Conservation (phyloP, 2,888 invertebrate genomes). For the Stramonita haemastoma region DNA sequence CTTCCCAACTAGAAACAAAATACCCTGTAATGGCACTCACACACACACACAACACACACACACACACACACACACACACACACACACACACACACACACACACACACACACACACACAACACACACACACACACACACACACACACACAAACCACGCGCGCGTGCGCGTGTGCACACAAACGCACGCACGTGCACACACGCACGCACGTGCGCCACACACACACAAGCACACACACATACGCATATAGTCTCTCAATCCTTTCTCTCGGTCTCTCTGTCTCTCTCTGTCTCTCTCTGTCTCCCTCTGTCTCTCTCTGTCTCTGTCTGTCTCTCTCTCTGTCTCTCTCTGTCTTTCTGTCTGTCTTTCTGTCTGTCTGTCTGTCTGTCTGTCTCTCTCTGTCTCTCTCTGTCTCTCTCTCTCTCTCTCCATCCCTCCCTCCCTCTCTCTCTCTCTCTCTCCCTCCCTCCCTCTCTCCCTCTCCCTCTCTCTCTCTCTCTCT, state of each 20-base stretch:
- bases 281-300: background rate
- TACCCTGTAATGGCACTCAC: background rate
- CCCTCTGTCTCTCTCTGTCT: background rate
- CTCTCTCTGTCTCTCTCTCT: background rate
- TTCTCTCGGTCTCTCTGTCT: no score
- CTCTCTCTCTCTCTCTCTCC: constrained; percentile 22
- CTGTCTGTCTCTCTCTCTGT: background rate
- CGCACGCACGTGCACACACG: background rate
- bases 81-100: background rate
- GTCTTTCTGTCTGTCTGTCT: background rate
- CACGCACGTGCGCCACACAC: no score
- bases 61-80: background rate
- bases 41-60: constrained; percentile 4
- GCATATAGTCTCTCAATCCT: no score
- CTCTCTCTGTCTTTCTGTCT: background rate
- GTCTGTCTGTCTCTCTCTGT: background rate
- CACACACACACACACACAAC: background rate
- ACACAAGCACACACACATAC: no score
- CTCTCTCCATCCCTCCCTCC: background rate
- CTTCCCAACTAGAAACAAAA: no score
- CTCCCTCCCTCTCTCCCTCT: background rate
- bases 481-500: background rate
- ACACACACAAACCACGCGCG: background rate
- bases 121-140: background rate
- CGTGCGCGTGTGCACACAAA: background rate